Evolutionary conservation across 1,140 invertebrate genomes (phyloP).

Genomic region (Brachystomella parvula): DNA sequence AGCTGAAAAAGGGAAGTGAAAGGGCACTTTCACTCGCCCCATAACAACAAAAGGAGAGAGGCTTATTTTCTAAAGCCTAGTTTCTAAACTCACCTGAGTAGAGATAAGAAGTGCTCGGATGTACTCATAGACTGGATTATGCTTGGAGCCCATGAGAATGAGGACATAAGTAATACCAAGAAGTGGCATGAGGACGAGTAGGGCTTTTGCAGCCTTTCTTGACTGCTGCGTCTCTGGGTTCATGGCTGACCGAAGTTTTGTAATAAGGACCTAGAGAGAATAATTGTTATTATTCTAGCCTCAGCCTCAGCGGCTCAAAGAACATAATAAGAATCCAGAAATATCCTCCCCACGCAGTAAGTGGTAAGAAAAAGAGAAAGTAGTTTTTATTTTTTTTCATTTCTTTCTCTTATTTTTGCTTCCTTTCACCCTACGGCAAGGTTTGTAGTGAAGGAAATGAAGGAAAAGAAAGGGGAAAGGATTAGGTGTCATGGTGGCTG

Average conservation of each 20-base stretch:
- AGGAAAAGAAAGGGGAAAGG: background rate
- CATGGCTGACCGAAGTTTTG: slow-evolving; percentile 77
- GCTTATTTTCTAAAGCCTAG: background rate
- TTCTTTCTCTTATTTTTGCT: too few species aligned
- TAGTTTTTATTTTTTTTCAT: too few species aligned
- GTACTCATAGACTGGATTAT: slow-evolving; percentile 28
- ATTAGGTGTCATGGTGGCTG: background rate
- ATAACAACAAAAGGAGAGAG: too few species aligned
- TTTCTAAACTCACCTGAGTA: slow-evolving; percentile 56
- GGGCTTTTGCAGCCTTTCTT: slow-evolving; percentile 76
- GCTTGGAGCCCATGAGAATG: slow-evolving; percentile 58
- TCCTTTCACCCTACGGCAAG: too few species aligned
- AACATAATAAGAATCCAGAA: too few species aligned
- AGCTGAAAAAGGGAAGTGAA: too few species aligned
- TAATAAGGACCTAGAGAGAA: slow-evolving; percentile 71
- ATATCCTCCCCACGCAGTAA: too few species aligned
- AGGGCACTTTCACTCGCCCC: too few species aligned
- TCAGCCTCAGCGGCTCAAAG: too few species aligned
- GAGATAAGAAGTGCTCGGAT: slow-evolving; percentile 65
- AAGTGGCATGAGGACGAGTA: slow-evolving; percentile 76
- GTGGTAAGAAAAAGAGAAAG: too few species aligned
- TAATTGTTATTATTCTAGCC: background rate
- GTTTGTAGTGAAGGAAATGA: too few species aligned
- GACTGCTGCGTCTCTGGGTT: slow-evolving; percentile 79
- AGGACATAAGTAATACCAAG: slow-evolving; percentile 81